Conservation (phyloP, 64 coral and sea anemone genomes). For the Stylophora pistillata region DNA sequence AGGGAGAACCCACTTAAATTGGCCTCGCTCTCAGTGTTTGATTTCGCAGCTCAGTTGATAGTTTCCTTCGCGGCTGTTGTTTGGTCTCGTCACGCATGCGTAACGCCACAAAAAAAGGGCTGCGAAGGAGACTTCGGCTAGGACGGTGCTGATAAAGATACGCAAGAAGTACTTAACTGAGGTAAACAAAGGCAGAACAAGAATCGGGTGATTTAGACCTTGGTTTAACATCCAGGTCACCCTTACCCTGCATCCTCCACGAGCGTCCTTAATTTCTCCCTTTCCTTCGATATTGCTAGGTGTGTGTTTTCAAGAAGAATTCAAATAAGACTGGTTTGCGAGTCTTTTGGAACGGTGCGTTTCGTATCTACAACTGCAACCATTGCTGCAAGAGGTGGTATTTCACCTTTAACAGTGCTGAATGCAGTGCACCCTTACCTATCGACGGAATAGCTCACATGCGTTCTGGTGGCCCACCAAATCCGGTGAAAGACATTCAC, state of each 20-base stretch:
- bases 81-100: too few relatives aligned
- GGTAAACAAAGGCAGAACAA: not conserved
- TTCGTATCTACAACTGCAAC: not conserved
- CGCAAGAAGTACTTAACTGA: too few relatives aligned
- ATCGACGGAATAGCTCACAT: not conserved
- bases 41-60: too few relatives aligned
- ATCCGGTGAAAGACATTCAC: not conserved
- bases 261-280: not conserved
- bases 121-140: too few relatives aligned
- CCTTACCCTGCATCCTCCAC: too few relatives aligned
- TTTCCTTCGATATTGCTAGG: not conserved
- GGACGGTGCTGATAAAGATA: too few relatives aligned
- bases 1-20: too few relatives aligned
- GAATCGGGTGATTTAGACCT: not conserved
- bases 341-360: not conserved
- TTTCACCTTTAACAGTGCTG: not conserved
- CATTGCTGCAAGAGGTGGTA: not conserved
- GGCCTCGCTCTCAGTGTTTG: too few relatives aligned
- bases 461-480: not conserved
- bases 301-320: not conserved
- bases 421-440: not conserved
- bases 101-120: too few relatives aligned
- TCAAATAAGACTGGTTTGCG: not conserved
- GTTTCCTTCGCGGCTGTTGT: too few relatives aligned
- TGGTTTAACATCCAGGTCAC: too few relatives aligned